These are phyloP conservation scores for Spongia lamella DNA, from an alignment of 37 sponge, comb jelly and placozoan genomes.

Conservation along the genomic window DNA sequence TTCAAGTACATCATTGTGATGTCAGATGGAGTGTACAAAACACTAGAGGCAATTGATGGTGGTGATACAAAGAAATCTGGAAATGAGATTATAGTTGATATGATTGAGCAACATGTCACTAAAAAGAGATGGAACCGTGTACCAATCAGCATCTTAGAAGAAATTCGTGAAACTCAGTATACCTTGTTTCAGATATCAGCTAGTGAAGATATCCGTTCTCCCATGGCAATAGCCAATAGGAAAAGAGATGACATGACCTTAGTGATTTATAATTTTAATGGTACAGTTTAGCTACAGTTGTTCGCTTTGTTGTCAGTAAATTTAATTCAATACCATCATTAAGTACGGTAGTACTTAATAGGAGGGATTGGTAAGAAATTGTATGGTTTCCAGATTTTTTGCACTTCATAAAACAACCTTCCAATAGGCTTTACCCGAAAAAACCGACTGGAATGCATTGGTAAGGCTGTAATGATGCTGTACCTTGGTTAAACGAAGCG, in stretches of 20 bases:
- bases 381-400: too few relatives aligned
- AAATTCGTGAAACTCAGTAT: slow-evolving; percentile 40
- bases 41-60: slow-evolving; percentile 46
- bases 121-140: not conserved
- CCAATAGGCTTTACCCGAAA: too few relatives aligned
- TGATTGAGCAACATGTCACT: slow-evolving; percentile 13
- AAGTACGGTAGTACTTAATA: too few relatives aligned
- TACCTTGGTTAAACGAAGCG: too few relatives aligned
- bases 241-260: slow-evolving; percentile 90
- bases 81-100: slow-evolving; percentile 28
- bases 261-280: slow-evolving; percentile 55
- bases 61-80: slow-evolving; percentile 2
- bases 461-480: too few relatives aligned
- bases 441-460: too few relatives aligned
- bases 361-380: too few relatives aligned
- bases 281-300: too few relatives aligned
- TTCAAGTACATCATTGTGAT: slow-evolving; percentile 73
- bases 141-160: slow-evolving; percentile 40
- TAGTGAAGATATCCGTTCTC: slow-evolving; percentile 12
- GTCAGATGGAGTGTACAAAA: slow-evolving; percentile 88
- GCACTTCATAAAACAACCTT: too few relatives aligned
- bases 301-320: too few relatives aligned
- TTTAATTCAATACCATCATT: too few relatives aligned
- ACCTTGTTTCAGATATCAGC: slow-evolving; percentile 31
- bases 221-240: slow-evolving; percentile 46